Evolutionary conservation across 2,797 vertebrate genomes (phyloP), one percentile per base, ranked within the genome.

Genomic region (Pangasius krempfi): DNA sequence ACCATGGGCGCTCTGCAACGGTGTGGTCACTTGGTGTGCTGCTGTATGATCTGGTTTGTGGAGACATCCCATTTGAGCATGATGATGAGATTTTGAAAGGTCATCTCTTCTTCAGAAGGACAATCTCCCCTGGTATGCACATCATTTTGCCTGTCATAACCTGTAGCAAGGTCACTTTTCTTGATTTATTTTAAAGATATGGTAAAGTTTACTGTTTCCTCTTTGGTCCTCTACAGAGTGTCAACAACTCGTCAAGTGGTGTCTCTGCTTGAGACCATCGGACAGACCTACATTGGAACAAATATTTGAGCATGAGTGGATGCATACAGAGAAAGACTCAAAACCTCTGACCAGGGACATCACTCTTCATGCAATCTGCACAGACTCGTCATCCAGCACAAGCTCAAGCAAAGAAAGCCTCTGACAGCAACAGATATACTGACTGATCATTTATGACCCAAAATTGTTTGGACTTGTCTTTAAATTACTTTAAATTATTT

Each of bases 61-160:
- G 98, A 70, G 98, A 99, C 94, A 99, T 99, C 93, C 98, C 98
- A 76, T 99, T 99, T 25, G 98, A 99, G 93, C 98, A 98, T 91
- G 98, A 99, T 0, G 98, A 99, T 89, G 98, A 99, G 95, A 99
- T 99, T 88, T 95, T 99, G 58, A 95, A 96, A 2, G 98, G 98
- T 5, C 95, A 95, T n/a, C 94, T 99, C 68, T 98, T 97, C 89
- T 99, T 99, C 96, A 97, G 98, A 89, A 97, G 98, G 90, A 96
- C 97, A 94, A 93, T 99, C 92, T 99, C 98, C 82, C 93, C 97
- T 87, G 98, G 98, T 99, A 91, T 70, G 95, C 90, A 27, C 3
- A 16, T 25, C 3, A 25, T 56, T 58, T 73, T 64, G 1, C 27
- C 33, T 54, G 52, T 44, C 20, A 52, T 75, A 44, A 27, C 2